Evolutionary conservation across 2,113 vertebrate genomes (phyloP).

Genomic region (Haemorhous mexicanus): DNA sequence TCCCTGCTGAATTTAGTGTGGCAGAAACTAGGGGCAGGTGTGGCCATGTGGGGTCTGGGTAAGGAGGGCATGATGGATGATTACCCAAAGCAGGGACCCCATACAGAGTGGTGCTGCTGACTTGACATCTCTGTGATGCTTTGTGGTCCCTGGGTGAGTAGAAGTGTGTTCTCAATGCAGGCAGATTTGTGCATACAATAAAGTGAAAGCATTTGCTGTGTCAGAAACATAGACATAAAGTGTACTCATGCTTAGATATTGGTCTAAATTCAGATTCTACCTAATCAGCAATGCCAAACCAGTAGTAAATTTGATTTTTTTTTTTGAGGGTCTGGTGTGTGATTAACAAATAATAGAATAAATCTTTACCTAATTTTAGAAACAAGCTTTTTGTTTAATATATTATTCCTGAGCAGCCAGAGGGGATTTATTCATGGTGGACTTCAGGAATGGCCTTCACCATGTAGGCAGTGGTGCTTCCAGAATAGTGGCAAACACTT

Average conservation of each 20-base stretch:
- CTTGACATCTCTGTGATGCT: background rate
- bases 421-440: background rate
- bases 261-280: background rate
- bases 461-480: background rate
- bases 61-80: background rate
- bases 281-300: background rate
- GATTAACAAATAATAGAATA: background rate
- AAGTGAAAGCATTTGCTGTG: background rate
- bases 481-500: background rate
- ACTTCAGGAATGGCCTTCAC: background rate
- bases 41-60: background rate
- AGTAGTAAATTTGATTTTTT: background rate
- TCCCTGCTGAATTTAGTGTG: background rate
- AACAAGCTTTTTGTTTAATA: background rate
- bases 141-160: background rate
- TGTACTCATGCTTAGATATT: background rate
- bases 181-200: background rate
- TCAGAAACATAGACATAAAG: background rate
- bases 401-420: background rate
- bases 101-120: background rate
- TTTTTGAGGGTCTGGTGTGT: background rate
- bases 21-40: background rate
- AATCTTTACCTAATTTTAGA: background rate
- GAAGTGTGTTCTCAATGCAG: background rate
- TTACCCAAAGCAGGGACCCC: background rate